A percentile compares a stretch with the other conserved stretches of the same genome.
Conservation (phyloP, 2,113 vertebrate genomes). For the Miniopterus natalensis region DNA sequence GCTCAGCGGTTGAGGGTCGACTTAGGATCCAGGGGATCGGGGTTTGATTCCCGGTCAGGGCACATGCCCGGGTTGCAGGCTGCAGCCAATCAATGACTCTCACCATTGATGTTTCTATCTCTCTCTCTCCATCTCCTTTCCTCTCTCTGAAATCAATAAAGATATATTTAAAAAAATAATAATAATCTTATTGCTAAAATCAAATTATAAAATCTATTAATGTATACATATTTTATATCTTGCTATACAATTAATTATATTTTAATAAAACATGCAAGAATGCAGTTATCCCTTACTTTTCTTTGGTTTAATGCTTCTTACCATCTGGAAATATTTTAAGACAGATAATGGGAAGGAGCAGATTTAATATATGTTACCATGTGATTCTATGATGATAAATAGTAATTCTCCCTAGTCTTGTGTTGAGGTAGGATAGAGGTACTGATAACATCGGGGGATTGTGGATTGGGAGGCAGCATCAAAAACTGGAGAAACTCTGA, state of each 20-base stretch:
- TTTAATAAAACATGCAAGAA: background rate
- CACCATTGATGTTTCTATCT: too few species aligned
- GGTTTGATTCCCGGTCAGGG: too few species aligned
- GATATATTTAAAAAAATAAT: too few species aligned
- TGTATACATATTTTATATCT: background rate
- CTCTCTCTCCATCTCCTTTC: too few species aligned
- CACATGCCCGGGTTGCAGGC: too few species aligned
- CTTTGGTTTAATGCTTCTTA: background rate
- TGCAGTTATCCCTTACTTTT: background rate
- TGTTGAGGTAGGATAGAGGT: background rate
- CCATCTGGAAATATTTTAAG: background rate
- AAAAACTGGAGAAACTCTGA: background rate
- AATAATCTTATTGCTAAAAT: slow-evolving; percentile 3
- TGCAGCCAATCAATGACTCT: too few species aligned
- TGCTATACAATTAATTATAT: background rate
- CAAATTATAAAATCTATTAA: slow-evolving; percentile 10
- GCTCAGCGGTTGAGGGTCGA: too few species aligned
- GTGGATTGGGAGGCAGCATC: background rate
- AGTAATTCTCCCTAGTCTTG: background rate
- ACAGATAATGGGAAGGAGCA: background rate
- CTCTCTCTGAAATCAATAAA: too few species aligned
- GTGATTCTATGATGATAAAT: background rate
- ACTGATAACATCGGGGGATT: background rate
- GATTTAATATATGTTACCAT: background rate
- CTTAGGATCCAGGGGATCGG: too few species aligned